Conservation (phyloP, 1,140 invertebrate species). For the Bradysia coprophila region DNA sequence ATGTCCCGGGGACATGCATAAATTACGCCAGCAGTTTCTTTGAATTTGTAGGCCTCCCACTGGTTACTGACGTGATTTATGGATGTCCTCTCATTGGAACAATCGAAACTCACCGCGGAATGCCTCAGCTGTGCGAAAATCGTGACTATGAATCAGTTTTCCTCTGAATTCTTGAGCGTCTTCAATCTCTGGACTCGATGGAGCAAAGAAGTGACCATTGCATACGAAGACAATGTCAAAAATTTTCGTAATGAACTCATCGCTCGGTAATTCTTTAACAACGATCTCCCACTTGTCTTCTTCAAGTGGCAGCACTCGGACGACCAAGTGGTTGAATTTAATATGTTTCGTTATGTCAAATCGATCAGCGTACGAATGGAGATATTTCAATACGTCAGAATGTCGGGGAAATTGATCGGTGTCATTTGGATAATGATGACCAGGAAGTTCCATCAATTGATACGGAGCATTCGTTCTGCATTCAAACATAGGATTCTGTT, state of each 20-base stretch:
- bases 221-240: not conserved
- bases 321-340: not conserved
- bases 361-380: not conserved
- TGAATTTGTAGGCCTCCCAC: not conserved
- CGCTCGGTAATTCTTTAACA: not conserved
- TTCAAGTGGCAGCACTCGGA: not conserved
- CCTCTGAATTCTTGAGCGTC: not conserved
- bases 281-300: not conserved
- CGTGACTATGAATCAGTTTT: conserved; percentile 39
- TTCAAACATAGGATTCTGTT: not conserved
- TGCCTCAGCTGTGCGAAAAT: conserved; percentile 36
- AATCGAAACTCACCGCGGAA: conserved; percentile 9
- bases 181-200: not conserved
- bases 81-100: not conserved
- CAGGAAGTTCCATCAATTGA: not conserved
- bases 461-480: not conserved
- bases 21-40: not conserved
- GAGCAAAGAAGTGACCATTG: not conserved
- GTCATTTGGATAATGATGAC: not conserved
- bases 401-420: not conserved
- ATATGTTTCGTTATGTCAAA: not conserved
- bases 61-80: too few relatives aligned
- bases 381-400: not conserved
- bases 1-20: not conserved
- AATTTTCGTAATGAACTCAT: not conserved